Percentiles rank a stretch among this genome's conserved stretches.
phyloP scores from a whole-genome alignment of 2,888 invertebrate genomes.

The Rotaria macrura region DNA sequence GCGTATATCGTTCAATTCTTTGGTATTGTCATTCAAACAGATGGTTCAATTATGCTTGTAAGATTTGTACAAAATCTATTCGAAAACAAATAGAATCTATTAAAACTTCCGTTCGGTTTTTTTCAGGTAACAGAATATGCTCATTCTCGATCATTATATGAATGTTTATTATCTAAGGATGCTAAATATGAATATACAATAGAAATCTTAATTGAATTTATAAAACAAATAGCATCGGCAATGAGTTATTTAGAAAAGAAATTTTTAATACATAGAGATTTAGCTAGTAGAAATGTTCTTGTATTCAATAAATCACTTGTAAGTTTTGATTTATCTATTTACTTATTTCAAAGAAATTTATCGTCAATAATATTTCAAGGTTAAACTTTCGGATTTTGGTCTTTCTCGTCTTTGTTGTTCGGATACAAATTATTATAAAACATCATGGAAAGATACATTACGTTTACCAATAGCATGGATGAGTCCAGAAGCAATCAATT shows the following conservation, averaged over 20 bases:
- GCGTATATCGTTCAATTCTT: neutral
- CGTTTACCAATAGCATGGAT: slow-evolving; percentile 17
- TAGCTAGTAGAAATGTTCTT: slow-evolving; percentile 6
- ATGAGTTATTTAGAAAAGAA: slow-evolving; percentile 21
- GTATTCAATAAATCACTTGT: slow-evolving; percentile 4
- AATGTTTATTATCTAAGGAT: slow-evolving; percentile 1
- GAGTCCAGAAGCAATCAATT: slow-evolving; percentile 10
- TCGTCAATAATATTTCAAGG: neutral
- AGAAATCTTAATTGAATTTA: neutral
- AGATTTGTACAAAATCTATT: neutral
- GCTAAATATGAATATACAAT: neutral
- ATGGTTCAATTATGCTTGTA: slow-evolving; percentile 4
- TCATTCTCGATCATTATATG: neutral
- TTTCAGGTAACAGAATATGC: slow-evolving; percentile 11
- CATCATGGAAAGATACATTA: slow-evolving; percentile 17
- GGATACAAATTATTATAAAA: slow-evolving; percentile 16
- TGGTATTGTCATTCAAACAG: neutral
- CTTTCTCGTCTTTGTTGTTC: neutral
- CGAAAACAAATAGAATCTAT: too few relatives aligned
- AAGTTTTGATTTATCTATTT: neutral
- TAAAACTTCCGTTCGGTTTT: neutral
- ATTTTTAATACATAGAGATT: neutral
- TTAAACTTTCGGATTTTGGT: slow-evolving; percentile 13
- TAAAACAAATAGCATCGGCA: neutral
- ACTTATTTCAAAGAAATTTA: neutral